Evolutionary conservation across 2,113 vertebrate species (phyloP).

Genomic region (Anguilla japonica): DNA sequence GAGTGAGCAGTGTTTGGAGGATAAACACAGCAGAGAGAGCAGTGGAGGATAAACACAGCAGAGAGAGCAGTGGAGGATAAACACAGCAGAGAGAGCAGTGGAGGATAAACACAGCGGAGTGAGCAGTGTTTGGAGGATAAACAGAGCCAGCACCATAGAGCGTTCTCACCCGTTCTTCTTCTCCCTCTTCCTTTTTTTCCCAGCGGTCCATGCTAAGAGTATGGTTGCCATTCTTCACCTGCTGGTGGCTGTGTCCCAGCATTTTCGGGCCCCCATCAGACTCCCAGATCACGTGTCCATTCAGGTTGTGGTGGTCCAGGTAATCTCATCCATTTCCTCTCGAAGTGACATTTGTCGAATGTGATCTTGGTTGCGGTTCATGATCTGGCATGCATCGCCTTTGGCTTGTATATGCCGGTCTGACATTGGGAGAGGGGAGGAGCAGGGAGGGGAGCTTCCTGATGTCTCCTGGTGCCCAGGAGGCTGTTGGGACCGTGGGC

Average conservation of each 20-base stretch:
- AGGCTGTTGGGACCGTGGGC: background rate
- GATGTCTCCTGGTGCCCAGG: background rate
- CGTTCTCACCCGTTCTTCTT: background rate
- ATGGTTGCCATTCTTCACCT: slow-evolving; percentile 96
- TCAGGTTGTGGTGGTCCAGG: slow-evolving; percentile 97
- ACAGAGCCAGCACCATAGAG: background rate
- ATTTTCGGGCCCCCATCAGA: slow-evolving; percentile 94
- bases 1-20: no score
- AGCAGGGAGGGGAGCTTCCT: background rate
- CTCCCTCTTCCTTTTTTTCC: slow-evolving; percentile 26
- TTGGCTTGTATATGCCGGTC: background rate
- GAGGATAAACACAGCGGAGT: no score
- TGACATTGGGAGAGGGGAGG: no score
- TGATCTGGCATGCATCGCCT: background rate
- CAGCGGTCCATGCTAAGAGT: slow-evolving; percentile 95
- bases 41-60: no score
- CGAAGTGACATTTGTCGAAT: background rate
- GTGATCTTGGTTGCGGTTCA: background rate
- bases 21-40: no score
- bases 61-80: no score
- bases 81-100: no score
- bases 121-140: background rate
- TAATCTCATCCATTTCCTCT: slow-evolving; percentile 46
- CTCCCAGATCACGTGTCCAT: slow-evolving; percentile 97
- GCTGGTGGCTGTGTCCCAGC: slow-evolving; percentile 91